phyloP scores from a whole-genome alignment of 2,113 vertebrate species.

The Holacanthus passer region DNA sequence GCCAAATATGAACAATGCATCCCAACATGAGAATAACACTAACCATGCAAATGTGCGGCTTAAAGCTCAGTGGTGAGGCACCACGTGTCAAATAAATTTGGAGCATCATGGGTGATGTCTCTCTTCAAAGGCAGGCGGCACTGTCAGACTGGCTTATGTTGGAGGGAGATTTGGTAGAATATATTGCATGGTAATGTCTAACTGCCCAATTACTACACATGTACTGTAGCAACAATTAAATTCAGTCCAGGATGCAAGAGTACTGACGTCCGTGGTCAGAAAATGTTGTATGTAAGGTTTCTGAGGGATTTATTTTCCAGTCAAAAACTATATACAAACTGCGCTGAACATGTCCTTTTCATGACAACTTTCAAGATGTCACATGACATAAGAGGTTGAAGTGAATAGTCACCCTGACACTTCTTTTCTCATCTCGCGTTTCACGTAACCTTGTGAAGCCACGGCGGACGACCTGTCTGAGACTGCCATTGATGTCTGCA shows the following conservation, averaged over 20 bases:
- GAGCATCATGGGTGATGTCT: slow-evolving; percentile 59
- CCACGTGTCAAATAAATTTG: slow-evolving; percentile 61
- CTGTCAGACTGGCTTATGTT: slow-evolving; percentile 56
- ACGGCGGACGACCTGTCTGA: slow-evolving; percentile 60
- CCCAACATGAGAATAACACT: background rate
- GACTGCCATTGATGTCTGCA: slow-evolving; percentile 50
- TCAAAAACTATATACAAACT: slow-evolving; percentile 22
- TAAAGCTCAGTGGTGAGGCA: slow-evolving; percentile 53
- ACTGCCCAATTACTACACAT: background rate
- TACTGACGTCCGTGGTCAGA: background rate
- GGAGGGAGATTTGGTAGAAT: slow-evolving; percentile 40
- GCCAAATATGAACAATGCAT: slow-evolving; percentile 27
- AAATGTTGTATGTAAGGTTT: background rate
- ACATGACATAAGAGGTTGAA: slow-evolving; percentile 50
- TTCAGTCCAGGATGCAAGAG: background rate
- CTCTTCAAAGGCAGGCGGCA: slow-evolving; percentile 56
- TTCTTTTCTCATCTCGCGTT: slow-evolving; percentile 60
- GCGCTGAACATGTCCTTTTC: background rate
- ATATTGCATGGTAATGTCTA: slow-evolving; percentile 16
- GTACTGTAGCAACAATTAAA: background rate
- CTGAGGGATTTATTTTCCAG: slow-evolving; percentile 18
- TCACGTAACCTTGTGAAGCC: slow-evolving; percentile 65
- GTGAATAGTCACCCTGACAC: slow-evolving; percentile 54
- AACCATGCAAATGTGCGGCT: slow-evolving; percentile 9
- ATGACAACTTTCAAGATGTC: slow-evolving; percentile 54